Evolutionary conservation across 2,888 invertebrate genomes (phyloP), one percentile per base, ranked within the genome.

Genomic region (Hydropsyche betteni): DNA sequence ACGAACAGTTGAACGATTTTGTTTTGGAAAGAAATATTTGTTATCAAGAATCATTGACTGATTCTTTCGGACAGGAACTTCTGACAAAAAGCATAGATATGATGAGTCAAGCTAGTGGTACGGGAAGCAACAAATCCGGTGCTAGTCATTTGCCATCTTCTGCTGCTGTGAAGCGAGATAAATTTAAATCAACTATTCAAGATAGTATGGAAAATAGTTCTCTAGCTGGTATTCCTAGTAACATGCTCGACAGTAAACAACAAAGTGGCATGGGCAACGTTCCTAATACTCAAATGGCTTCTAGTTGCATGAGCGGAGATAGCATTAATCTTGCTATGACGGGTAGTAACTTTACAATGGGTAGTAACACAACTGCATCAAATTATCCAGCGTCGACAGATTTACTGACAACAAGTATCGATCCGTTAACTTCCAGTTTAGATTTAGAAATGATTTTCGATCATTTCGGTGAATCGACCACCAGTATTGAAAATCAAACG

Each of bases 401-500:
- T 0, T 87, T 87, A 0, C 86, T 86, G 86, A 83, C 87, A 0
- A 86, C 84, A 68, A 87, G 87, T 34, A 86, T 84, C 0, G 87
- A 85, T 16, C 79, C 85, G 0, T 61, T 85, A 33, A 85, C 85
- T 0, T 84, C 86, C 0, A 87, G 87, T 75, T 84, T 85, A 64
- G 86, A 87, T 81, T 83, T 90, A 70, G 90, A 90, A 80, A 90
- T 90, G 82, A 90, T 90, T 80, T 90, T 90, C 79, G 90, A 90
- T 80, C 90, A 90, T 81, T 90, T 90, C 79, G 90, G 90, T 0
- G 89, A 89, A 80, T 86, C 86, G 0, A 71, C 79, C 0, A 77
- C 68, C 8, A 77, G 77, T 16, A 44, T 75, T n/a, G 76, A 78
- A 16, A 68, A 55, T 44, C 70, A 74, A 44, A 44, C 68, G n/a